A percentile compares a stretch with the other conserved stretches of the same genome.
These are phyloP conservation scores for Campoletis sonorensis DNA, from an alignment of 1,140 invertebrate species.

Conservation along the genomic window DNA sequence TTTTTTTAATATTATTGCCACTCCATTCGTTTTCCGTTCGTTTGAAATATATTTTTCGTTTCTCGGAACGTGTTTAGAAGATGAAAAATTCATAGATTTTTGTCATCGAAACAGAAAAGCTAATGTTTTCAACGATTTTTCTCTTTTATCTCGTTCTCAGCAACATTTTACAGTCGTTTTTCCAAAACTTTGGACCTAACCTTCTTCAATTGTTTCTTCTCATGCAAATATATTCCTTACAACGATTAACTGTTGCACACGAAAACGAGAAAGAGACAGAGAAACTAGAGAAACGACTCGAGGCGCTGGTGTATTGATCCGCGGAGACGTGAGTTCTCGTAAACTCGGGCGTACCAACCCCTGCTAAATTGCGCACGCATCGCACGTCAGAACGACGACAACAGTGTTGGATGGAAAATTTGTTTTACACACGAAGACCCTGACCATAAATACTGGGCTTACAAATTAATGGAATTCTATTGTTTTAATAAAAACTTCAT, in stretches of 20 bases:
- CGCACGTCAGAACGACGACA: neutral
- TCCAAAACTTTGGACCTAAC: neutral
- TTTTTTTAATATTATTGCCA: too few relatives aligned
- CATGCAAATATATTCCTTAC: neutral
- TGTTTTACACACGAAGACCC: too few relatives aligned
- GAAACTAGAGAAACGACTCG: neutral
- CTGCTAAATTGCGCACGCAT: conserved; percentile 13
- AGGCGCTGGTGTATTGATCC: conserved; percentile 26
- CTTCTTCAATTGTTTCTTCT: too few relatives aligned
- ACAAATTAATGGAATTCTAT: too few relatives aligned
- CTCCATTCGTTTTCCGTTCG: too few relatives aligned
- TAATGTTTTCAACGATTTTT: too few relatives aligned
- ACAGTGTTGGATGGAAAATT: neutral
- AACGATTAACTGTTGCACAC: neutral
- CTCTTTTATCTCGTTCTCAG: neutral
- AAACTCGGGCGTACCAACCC: conserved; percentile 12
- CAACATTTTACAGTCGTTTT: neutral
- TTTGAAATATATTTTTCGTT: too few relatives aligned
- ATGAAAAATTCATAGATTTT: too few relatives aligned
- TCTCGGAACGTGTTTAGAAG: too few relatives aligned
- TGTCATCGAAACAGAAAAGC: too few relatives aligned
- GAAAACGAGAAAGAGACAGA: neutral
- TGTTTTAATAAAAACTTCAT: too few relatives aligned
- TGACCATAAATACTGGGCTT: too few relatives aligned
- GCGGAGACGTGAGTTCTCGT: neutral